These are phyloP conservation scores for Cataglyphis cursor DNA, from an alignment of 2,888 invertebrate genomes.

Conservation along the genomic window DNA sequence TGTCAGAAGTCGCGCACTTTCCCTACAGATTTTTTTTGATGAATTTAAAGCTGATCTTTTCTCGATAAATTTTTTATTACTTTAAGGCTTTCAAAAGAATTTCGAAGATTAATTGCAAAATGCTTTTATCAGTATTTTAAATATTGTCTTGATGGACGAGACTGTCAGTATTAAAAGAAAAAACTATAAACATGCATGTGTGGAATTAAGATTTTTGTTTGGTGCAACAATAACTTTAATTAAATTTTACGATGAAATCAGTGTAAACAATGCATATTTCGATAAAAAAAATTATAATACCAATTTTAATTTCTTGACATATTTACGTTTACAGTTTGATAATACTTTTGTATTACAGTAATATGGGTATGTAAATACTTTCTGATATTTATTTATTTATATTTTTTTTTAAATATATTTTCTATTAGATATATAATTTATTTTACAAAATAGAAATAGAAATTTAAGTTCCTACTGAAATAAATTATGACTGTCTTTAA, in stretches of 20 bases:
- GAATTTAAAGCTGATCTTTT: not conserved
- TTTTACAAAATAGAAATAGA: not conserved
- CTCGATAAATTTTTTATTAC: not conserved
- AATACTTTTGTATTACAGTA: not conserved
- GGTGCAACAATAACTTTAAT: not conserved
- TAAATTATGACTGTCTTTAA: not conserved
- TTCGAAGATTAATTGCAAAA: not conserved
- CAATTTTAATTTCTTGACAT: not conserved
- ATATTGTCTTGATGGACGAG: not conserved
- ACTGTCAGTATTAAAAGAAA: not conserved
- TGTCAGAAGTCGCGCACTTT: conserved; percentile 19
- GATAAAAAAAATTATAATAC: not conserved
- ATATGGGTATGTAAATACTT: not conserved
- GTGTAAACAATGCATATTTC: not conserved
- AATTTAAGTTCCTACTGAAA: not conserved
- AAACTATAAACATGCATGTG: not conserved
- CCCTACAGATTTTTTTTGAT: not conserved
- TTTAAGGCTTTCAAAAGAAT: not conserved
- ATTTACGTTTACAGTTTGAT: not conserved
- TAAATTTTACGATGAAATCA: not conserved
- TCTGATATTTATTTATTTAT: not conserved
- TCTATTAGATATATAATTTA: not conserved
- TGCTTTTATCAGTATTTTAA: not conserved
- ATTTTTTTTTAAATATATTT: conserved; percentile 17
- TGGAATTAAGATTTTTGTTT: not conserved